A percentile compares a stretch with the other conserved stretches of the same genome.
Evolutionary conservation across 2,888 invertebrate species (phyloP).

Genomic region (Caradrina kadenii): DNA sequence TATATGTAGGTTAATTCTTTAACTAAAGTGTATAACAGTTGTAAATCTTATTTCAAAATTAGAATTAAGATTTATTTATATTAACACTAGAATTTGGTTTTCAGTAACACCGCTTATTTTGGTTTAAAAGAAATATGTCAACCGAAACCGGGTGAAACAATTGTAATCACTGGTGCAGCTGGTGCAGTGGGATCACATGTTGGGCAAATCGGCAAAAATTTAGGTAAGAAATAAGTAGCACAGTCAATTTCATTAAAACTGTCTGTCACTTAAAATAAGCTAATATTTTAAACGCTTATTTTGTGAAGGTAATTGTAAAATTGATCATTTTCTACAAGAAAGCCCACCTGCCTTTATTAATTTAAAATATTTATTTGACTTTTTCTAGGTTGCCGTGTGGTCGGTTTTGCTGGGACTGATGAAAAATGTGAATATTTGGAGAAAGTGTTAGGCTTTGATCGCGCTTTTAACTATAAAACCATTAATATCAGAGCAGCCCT

Average conservation of each 20-base stretch:
- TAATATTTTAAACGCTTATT: too few relatives aligned
- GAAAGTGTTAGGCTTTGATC: constrained; percentile 92
- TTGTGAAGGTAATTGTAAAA: too few relatives aligned
- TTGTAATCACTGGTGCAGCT: constrained; percentile 94
- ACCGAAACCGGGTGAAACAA: constrained; percentile 93
- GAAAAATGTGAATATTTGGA: constrained; percentile 93
- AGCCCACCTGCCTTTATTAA: background rate
- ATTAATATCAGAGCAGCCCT: constrained; percentile 90
- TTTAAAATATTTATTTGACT: background rate
- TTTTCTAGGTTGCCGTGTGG: constrained; percentile 79
- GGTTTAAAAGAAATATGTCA: constrained; percentile 93
- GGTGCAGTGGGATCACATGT: constrained; percentile 95
- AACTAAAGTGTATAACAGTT: background rate
- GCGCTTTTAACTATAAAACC: constrained; percentile 94
- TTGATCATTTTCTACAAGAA: too few relatives aligned
- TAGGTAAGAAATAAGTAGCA: constrained; percentile 78
- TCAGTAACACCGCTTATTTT: constrained; percentile 94
- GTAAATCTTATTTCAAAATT: background rate
- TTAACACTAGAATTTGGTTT: constrained; percentile 43
- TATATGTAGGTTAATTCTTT: background rate
- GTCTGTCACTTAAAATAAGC: too few relatives aligned
- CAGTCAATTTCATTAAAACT: too few relatives aligned
- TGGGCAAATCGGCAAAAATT: constrained; percentile 94
- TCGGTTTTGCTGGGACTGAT: constrained; percentile 93
- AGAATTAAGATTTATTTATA: background rate